phyloP scores from a whole-genome alignment of 2,888 invertebrate species.

The Apeira syringaria region DNA sequence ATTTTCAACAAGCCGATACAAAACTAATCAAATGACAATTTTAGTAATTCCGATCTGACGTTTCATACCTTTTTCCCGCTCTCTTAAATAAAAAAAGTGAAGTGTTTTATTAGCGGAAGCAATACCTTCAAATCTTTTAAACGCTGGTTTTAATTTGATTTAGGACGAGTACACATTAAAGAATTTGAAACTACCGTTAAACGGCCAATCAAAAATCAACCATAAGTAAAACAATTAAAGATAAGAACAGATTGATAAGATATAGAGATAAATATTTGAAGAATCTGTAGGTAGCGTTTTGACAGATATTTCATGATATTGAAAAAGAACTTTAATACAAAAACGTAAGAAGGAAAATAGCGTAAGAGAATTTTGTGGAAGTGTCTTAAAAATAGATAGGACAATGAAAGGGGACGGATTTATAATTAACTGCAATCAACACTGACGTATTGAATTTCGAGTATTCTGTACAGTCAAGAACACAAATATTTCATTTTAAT shows the following conservation, averaged over 20 bases:
- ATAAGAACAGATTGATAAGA: slow-evolving; percentile 8
- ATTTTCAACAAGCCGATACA: slow-evolving; percentile 32
- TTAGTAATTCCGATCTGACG: slow-evolving; percentile 28
- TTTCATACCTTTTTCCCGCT: slow-evolving; percentile 6
- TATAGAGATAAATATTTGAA: slow-evolving; percentile 39
- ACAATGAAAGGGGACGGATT: slow-evolving; percentile 79
- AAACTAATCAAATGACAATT: slow-evolving; percentile 38
- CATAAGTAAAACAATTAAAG: slow-evolving; percentile 26
- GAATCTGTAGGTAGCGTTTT: slow-evolving; percentile 30
- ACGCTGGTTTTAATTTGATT: slow-evolving; percentile 76
- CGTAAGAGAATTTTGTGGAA: slow-evolving; percentile 10
- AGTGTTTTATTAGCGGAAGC: slow-evolving; percentile 74
- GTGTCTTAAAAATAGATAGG: slow-evolving; percentile 61
- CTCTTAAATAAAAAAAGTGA: slow-evolving; percentile 51
- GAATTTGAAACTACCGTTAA: slow-evolving; percentile 42
- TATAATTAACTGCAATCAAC: slow-evolving; percentile 84
- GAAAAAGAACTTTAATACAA: no score
- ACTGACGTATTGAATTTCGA: slow-evolving; percentile 81
- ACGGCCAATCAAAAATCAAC: slow-evolving; percentile 30
- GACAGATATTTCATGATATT: no score
- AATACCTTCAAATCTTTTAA: slow-evolving; percentile 69
- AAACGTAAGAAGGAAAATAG: slow-evolving; percentile 22
- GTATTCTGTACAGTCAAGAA: slow-evolving; percentile 59
- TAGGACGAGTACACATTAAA: slow-evolving; percentile 66
- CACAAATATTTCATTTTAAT: slow-evolving; percentile 37